These are phyloP conservation scores for Drosophila athabasca DNA, from an alignment of 1,140 invertebrate genomes.

Conservation along the genomic window DNA sequence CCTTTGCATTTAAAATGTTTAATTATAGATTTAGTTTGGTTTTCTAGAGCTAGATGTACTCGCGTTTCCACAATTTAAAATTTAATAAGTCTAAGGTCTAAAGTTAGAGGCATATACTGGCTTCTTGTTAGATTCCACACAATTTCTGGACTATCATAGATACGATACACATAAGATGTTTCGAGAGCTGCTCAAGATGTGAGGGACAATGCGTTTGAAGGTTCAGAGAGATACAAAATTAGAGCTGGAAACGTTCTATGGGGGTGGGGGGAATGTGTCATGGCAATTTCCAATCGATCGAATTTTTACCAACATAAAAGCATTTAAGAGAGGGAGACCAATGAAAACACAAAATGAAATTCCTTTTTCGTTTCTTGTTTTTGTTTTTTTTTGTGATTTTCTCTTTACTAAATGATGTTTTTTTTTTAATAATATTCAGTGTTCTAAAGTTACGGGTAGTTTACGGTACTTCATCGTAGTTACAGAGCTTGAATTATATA, in stretches of 20 bases:
- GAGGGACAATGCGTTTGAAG: too few species aligned
- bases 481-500: constrained; percentile 50
- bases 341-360: constrained; percentile 37
- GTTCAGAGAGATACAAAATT: too few species aligned
- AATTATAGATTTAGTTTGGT: background rate
- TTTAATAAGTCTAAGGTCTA: constrained; percentile 63
- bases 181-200: constrained; percentile 8
- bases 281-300: too few species aligned
- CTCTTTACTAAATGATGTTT: constrained; percentile 24
- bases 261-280: too few species aligned
- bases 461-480: constrained; percentile 65
- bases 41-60: constrained; percentile 27
- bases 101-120: constrained; percentile 73
- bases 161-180: constrained; percentile 4
- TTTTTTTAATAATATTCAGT: constrained; percentile 38
- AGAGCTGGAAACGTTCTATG: too few species aligned
- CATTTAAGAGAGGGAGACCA: background rate
- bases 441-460: constrained; percentile 35
- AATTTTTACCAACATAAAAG: background rate
- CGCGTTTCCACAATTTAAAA: constrained; percentile 19
- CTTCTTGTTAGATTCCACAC: constrained; percentile 41
- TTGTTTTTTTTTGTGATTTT: constrained; percentile 28
- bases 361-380: constrained; percentile 31
- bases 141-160: constrained; percentile 31
- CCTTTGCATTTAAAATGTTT: constrained; percentile 54